Percentiles rank a stretch among this genome's conserved stretches.
Conservation (phyloP, 2,888 invertebrate genomes). For the Zootermopsis nevadensis region DNA sequence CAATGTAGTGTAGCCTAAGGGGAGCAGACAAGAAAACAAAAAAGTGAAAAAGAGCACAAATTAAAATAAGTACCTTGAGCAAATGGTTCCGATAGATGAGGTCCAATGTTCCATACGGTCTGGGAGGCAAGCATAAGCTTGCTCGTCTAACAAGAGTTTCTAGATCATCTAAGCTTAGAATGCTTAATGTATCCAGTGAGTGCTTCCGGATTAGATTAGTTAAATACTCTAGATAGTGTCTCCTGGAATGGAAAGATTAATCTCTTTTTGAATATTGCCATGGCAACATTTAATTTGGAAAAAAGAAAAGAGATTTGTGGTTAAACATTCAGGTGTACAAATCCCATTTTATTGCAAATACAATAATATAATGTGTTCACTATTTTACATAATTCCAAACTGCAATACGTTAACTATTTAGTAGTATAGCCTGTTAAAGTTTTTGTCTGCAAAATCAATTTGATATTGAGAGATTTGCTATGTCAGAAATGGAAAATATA, state of each 20-base stretch:
- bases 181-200: slow-evolving; percentile 79
- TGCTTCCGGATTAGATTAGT: slow-evolving; percentile 78
- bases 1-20: slow-evolving; percentile 90
- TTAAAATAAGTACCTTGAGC: slow-evolving; percentile 68
- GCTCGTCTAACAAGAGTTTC: slow-evolving; percentile 83
- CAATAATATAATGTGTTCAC: no score
- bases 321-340: not conserved
- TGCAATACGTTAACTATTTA: no score
- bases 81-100: slow-evolving; percentile 73
- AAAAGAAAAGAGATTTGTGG: not conserved
- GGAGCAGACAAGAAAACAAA: slow-evolving; percentile 52
- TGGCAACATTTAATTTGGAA: slow-evolving; percentile 4
- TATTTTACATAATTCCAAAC: no score
- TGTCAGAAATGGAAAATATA: no score
- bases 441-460: no score
- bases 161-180: slow-evolving; percentile 83
- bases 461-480: no score
- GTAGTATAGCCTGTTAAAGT: no score
- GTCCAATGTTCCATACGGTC: slow-evolving; percentile 79
- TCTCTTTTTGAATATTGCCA: slow-evolving; percentile 31
- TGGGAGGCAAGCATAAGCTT: slow-evolving; percentile 78
- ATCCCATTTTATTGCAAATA: no score
- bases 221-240: slow-evolving; percentile 91
- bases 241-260: slow-evolving; percentile 67
- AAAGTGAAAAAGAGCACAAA: slow-evolving; percentile 45